These are phyloP conservation scores for Drosophila lutescens DNA, from an alignment of 2,888 invertebrate genomes.

Conservation along the genomic window DNA sequence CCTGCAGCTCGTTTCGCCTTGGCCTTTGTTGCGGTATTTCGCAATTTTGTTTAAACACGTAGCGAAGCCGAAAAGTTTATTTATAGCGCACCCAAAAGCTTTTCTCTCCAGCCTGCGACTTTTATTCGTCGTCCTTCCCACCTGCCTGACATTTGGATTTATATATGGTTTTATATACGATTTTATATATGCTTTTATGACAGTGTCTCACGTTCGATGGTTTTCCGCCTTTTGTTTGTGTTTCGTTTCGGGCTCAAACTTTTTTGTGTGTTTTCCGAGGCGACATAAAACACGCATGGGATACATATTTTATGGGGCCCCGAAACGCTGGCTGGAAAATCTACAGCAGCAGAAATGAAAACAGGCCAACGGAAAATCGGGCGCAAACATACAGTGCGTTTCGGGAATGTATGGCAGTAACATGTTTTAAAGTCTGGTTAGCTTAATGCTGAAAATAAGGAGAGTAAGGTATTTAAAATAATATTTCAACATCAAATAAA, in stretches of 20 bases:
- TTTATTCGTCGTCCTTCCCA: slow-evolving; percentile 5
- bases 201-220: slow-evolving; percentile 38
- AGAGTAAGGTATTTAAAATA: too few species aligned
- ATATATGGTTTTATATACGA: background rate
- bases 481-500: too few species aligned
- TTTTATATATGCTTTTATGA: slow-evolving; percentile 46
- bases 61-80: slow-evolving; percentile 48
- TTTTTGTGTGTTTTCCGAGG: slow-evolving; percentile 33
- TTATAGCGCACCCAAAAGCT: slow-evolving; percentile 48
- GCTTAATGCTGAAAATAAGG: background rate
- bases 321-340: slow-evolving; percentile 46
- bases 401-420: slow-evolving; percentile 8
- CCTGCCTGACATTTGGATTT: slow-evolving; percentile 63
- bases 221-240: slow-evolving; percentile 32
- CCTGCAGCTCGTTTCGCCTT: slow-evolving; percentile 24
- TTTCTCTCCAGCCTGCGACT: slow-evolving; percentile 3
- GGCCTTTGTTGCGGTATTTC: slow-evolving; percentile 26
- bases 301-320: slow-evolving; percentile 69
- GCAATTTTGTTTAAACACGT: slow-evolving; percentile 35
- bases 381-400: slow-evolving; percentile 18
- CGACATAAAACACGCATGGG: slow-evolving; percentile 69
- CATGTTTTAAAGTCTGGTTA: background rate
- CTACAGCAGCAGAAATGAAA: slow-evolving; percentile 24
- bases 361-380: slow-evolving; percentile 11
- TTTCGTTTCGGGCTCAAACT: slow-evolving; percentile 20